Evolutionary conservation across 1,140 invertebrate species (phyloP).

Genomic region (Rhopalosiphum maidis): DNA sequence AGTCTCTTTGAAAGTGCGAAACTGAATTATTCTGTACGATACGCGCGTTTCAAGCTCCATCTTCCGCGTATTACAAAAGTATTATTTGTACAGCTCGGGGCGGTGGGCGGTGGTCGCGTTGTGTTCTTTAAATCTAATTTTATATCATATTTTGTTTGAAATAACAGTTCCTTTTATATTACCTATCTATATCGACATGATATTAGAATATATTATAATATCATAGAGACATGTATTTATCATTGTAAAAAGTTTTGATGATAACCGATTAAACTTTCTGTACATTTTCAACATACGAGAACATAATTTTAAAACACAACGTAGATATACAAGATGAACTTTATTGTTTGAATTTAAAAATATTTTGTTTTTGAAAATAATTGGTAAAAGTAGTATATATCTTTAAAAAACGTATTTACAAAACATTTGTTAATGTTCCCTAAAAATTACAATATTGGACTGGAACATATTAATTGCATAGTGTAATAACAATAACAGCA

Average conservation of each 20-base stretch:
- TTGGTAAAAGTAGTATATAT: background rate
- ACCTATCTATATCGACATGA: background rate
- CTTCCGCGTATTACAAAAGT: background rate
- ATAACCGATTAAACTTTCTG: background rate
- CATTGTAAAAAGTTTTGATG: background rate
- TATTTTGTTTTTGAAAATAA: background rate
- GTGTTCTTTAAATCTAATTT: background rate
- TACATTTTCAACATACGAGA: background rate
- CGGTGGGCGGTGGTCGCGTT: background rate
- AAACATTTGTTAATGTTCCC: background rate
- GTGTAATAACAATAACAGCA: background rate
- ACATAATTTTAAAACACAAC: background rate
- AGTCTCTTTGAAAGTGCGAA: background rate
- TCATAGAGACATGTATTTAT: background rate
- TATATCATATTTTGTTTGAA: background rate
- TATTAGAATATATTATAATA: background rate
- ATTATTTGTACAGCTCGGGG: background rate
- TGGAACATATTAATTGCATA: background rate
- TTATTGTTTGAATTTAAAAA: background rate
- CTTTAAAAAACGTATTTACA: background rate
- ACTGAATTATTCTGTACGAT: conserved; percentile 12
- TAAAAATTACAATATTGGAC: background rate
- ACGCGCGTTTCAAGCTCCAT: background rate
- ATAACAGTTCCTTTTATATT: background rate
- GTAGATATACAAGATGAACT: background rate